Conservation (phyloP, 2,797 vertebrate genomes). For the Aldrovandia affinis region DNA sequence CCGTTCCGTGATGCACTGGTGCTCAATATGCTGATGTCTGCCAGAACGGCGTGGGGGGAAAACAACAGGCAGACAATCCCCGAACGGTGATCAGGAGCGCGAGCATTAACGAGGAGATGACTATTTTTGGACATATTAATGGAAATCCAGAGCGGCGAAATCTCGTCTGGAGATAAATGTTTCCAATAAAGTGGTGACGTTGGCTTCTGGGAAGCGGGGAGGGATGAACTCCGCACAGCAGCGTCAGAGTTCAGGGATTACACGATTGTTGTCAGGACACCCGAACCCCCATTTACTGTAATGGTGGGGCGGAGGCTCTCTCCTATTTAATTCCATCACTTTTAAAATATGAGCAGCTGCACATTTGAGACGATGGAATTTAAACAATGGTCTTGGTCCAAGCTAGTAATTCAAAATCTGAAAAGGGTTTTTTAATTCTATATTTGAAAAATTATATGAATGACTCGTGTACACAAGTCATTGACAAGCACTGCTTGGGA, state of each 20-base stretch:
- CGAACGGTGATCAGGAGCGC: constrained; percentile 3
- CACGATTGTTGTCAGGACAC: not conserved
- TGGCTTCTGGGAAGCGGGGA: not conserved
- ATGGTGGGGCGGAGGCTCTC: not conserved
- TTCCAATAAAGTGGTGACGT: constrained; percentile 5
- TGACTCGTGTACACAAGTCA: too few relatives aligned
- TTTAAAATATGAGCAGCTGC: not conserved
- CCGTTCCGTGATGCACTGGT: constrained; percentile 1
- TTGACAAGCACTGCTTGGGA: not conserved
- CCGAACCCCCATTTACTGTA: too few relatives aligned
- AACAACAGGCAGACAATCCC: not conserved
- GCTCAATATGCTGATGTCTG: not conserved
- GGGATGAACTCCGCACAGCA: not conserved
- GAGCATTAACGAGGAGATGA: not conserved
- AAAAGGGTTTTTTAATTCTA: too few relatives aligned
- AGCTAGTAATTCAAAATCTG: not conserved
- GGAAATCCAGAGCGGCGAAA: not conserved
- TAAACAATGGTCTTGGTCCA: not conserved
- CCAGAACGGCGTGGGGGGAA: not conserved
- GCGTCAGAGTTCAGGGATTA: not conserved
- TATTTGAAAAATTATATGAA: too few relatives aligned
- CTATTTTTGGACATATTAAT: constrained; percentile 16
- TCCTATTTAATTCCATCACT: not conserved
- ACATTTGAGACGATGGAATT: not conserved
- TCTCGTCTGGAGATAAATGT: constrained; percentile 4